Percentiles rank a stretch among this genome's conserved stretches.
Evolutionary conservation across 2,113 vertebrate species (phyloP).

Genomic region (Paradoxurus hermaphroditus): DNA sequence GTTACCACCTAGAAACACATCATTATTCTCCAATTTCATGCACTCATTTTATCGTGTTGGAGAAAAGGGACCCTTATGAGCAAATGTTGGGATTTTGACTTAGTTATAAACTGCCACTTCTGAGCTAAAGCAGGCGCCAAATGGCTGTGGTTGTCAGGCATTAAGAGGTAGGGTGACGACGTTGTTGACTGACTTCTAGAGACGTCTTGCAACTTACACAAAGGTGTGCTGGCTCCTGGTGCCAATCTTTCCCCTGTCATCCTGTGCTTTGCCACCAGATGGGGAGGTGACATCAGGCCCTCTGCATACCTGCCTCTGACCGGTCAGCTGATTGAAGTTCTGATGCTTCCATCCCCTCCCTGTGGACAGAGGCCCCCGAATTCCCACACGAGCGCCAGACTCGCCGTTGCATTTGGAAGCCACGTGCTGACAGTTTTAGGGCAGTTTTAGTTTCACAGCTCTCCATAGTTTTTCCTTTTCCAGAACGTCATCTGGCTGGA

Average conservation of each 20-base stretch:
- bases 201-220: too few species aligned
- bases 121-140: background rate
- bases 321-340: background rate
- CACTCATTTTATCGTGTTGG: background rate
- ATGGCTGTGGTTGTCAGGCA: background rate
- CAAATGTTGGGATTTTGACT: background rate
- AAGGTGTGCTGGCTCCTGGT: too few species aligned
- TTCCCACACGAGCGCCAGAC: accelerated
- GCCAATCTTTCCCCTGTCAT: background rate
- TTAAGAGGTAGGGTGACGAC: background rate
- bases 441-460: background rate
- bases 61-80: background rate
- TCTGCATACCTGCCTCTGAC: background rate
- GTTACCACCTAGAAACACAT: background rate
- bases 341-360: background rate
- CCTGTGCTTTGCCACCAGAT: too few species aligned
- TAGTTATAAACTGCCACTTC: background rate
- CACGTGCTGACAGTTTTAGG: background rate
- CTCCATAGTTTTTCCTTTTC: background rate
- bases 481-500: background rate
- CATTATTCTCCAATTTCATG: background rate
- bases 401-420: accelerated
- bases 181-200: background rate
- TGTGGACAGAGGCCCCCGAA: background rate
- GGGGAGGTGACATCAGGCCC: too few species aligned